phyloP scores from a whole-genome alignment of 2,797 vertebrate genomes.

The Podarcis lilfordi region DNA sequence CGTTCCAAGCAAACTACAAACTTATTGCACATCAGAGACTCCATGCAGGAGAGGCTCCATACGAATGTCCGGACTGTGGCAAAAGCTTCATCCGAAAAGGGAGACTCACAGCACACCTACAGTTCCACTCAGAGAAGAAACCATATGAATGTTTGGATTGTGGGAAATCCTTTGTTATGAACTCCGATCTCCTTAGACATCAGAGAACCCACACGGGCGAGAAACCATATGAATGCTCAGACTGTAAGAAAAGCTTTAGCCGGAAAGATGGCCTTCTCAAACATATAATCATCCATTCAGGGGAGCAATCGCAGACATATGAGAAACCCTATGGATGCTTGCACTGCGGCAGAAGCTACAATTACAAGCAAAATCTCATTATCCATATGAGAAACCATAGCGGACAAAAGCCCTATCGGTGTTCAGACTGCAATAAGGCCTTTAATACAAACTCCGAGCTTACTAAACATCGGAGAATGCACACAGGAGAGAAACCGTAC shows the following conservation, averaged over 20 bases:
- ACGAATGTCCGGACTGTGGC: too few species aligned
- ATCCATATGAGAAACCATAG: slow-evolving; percentile 67
- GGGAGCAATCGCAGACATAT: not conserved
- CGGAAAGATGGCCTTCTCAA: slow-evolving; percentile 65
- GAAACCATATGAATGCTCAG: not conserved
- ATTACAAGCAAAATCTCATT: slow-evolving; percentile 15
- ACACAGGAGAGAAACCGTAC: slow-evolving; percentile 45
- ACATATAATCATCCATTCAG: slow-evolving; percentile 23
- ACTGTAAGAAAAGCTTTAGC: slow-evolving; percentile 62
- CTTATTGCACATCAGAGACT: slow-evolving; percentile 68
- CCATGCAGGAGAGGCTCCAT: slow-evolving; percentile 42
- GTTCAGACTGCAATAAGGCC: slow-evolving; percentile 57
- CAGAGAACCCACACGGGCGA: slow-evolving; percentile 54
- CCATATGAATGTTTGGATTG: slow-evolving; percentile 24
- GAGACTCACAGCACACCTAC: not conserved
- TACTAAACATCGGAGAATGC: slow-evolving; percentile 25
- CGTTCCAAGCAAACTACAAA: slow-evolving; percentile 66
- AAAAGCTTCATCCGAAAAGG: too few species aligned
- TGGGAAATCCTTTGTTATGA: slow-evolving; percentile 13
- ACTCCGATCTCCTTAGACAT: slow-evolving; percentile 23
- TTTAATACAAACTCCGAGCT: slow-evolving; percentile 37
- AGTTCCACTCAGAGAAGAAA: slow-evolving; percentile 31
- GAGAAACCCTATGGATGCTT: slow-evolving; percentile 20
- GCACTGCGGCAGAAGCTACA: slow-evolving; percentile 19
- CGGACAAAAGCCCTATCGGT: slow-evolving; percentile 68